Evolutionary conservation across 1,140 invertebrate genomes (phyloP).

Genomic region (Drosophila erecta): DNA sequence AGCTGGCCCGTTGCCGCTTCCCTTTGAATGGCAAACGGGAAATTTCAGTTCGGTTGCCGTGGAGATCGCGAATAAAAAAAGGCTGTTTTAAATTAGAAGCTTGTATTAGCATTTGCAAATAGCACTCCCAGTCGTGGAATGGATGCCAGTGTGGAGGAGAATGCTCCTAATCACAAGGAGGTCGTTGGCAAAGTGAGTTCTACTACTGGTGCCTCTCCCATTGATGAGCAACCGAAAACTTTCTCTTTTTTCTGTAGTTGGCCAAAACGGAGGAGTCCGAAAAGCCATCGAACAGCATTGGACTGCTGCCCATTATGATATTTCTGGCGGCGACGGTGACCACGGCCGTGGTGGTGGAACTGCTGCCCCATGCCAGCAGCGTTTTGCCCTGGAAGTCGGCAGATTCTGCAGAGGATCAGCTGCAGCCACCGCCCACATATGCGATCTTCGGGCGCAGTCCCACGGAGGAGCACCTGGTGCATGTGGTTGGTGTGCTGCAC

Average conservation of each 20-base stretch:
- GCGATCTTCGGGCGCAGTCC: constrained; percentile 86
- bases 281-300: constrained; percentile 27
- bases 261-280: constrained; percentile 17
- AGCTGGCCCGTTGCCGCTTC: neutral
- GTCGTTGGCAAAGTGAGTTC: constrained; percentile 7
- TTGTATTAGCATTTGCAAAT: constrained; percentile 15
- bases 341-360: constrained; percentile 62
- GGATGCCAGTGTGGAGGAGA: constrained; percentile 19
- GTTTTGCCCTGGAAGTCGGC: constrained; percentile 8
- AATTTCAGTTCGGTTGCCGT: constrained; percentile 33
- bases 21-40: constrained; percentile 25
- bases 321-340: constrained; percentile 61
- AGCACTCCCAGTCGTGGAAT: constrained; percentile 20
- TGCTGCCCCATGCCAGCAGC: constrained; percentile 42
- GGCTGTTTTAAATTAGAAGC: constrained; percentile 25
- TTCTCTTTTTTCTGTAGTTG: constrained; percentile 47
- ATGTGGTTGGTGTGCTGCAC: constrained; percentile 91
- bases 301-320: constrained; percentile 51
- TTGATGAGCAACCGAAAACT: constrained; percentile 20
- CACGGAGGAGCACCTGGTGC: constrained; percentile 88
- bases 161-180: constrained; percentile 1
- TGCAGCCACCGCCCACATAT: constrained; percentile 30
- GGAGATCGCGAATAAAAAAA: constrained; percentile 44
- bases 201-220: neutral
- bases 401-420: neutral